Percentiles rank a stretch among this genome's conserved stretches.
Conservation (phyloP, 2,113 vertebrate genomes). For the Chrysemys picta region DNA sequence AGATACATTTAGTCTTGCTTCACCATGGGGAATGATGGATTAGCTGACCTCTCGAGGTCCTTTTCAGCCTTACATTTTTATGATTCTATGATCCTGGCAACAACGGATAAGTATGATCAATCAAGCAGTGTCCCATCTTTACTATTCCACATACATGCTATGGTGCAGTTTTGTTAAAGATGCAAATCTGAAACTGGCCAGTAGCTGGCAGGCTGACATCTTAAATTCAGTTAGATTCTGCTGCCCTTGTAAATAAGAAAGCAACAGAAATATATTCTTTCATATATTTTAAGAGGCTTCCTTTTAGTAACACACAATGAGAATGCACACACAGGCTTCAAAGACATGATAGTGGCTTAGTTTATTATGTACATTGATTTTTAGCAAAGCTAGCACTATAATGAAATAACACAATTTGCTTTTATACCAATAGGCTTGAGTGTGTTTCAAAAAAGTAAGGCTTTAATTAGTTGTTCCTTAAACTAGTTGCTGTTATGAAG, state of each 20-base stretch:
- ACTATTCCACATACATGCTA: rapidly evolving
- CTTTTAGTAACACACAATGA: neutral
- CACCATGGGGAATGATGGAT: neutral
- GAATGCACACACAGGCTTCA: neutral
- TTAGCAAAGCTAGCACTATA: neutral
- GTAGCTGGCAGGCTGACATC: conserved; percentile 34
- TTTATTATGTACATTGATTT: neutral
- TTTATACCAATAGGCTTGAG: neutral
- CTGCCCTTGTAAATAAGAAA: neutral
- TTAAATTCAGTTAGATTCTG: neutral
- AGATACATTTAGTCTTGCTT: neutral
- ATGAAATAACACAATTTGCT: neutral
- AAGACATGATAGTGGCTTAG: neutral
- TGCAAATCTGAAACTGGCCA: neutral
- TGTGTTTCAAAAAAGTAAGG: neutral
- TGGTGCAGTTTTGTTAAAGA: rapidly evolving
- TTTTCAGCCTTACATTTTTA: neutral
- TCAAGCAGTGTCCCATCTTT: neutral
- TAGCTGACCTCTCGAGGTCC: neutral
- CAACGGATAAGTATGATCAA: neutral
- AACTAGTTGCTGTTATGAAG: neutral
- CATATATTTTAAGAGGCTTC: neutral
- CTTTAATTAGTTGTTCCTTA: neutral
- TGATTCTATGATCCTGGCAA: neutral
- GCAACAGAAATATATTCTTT: neutral